These are phyloP conservation scores for Laticauda colubrina DNA, from an alignment of 2,113 vertebrate genomes.

Conservation along the genomic window DNA sequence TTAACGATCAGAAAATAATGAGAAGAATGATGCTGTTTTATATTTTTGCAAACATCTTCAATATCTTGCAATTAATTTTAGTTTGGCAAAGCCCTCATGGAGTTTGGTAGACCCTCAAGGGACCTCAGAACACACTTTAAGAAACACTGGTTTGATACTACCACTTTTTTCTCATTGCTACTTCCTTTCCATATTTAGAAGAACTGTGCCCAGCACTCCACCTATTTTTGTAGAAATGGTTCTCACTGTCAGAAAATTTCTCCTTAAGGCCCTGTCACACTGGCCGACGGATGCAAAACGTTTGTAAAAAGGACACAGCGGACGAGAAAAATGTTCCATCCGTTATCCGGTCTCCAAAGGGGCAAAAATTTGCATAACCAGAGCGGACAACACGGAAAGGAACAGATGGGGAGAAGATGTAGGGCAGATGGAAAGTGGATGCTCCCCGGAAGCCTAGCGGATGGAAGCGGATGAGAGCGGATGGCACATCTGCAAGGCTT, in stretches of 20 bases:
- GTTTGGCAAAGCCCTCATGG: neutral
- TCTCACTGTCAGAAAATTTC: neutral
- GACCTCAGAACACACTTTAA: neutral
- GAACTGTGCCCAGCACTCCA: neutral
- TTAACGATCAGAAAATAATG: neutral
- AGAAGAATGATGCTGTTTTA: neutral
- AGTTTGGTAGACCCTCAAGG: neutral
- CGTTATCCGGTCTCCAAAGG: too few species aligned
- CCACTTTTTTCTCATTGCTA: neutral
- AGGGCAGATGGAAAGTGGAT: too few species aligned
- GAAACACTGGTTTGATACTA: neutral
- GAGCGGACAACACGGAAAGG: too few species aligned
- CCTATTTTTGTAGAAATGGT: neutral
- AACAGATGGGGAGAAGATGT: too few species aligned
- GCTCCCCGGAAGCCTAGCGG: too few species aligned
- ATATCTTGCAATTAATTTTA: neutral
- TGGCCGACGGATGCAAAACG: too few species aligned
- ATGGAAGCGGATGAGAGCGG: too few species aligned
- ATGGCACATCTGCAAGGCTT: too few species aligned
- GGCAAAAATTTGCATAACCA: too few species aligned
- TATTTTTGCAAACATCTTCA: neutral
- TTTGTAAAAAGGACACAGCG: too few species aligned
- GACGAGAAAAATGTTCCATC: too few species aligned
- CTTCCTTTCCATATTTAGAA: neutral
- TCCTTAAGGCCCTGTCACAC: neutral